Percentiles rank a stretch among this genome's conserved stretches.
Evolutionary conservation across 2,888 invertebrate species (phyloP).

Genomic region (Phragmatobia fuliginosa): DNA sequence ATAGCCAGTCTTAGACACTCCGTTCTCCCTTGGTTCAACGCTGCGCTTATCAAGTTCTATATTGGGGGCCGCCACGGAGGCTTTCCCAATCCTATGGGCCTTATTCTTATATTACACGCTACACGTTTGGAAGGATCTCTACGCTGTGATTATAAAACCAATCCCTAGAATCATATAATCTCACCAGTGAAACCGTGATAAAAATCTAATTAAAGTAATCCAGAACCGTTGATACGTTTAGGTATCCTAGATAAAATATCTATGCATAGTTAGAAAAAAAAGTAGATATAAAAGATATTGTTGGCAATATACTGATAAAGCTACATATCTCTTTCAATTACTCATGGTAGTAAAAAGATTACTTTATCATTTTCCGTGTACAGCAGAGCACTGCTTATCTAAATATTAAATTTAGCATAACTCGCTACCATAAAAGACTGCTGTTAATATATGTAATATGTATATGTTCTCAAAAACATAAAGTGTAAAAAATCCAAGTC

Average conservation of each 20-base stretch:
- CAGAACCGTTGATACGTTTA: neutral
- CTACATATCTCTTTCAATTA: conserved; percentile 4
- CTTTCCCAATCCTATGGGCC: too few species aligned
- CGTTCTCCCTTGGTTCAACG: too few species aligned
- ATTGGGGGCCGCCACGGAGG: too few species aligned
- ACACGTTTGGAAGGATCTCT: neutral
- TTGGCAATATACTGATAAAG: neutral
- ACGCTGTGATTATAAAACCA: neutral
- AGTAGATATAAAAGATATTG: too few species aligned
- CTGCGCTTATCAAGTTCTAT: too few species aligned
- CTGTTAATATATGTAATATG: too few species aligned
- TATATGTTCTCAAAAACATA: too few species aligned
- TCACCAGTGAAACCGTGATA: neutral
- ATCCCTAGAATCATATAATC: neutral
- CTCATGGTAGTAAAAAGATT: conserved; percentile 1
- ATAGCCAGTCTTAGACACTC: too few species aligned
- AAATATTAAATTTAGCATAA: neutral
- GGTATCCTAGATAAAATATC: neutral
- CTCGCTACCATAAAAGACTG: neutral
- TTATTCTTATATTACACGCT: too few species aligned
- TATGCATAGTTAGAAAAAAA: neutral
- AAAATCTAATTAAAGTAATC: neutral
- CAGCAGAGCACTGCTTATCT: neutral
- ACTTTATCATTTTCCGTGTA: conserved; percentile 8
- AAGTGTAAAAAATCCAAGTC: too few species aligned